phyloP scores from a whole-genome alignment of 2,888 invertebrate genomes.

The Geophilus truncorum region DNA sequence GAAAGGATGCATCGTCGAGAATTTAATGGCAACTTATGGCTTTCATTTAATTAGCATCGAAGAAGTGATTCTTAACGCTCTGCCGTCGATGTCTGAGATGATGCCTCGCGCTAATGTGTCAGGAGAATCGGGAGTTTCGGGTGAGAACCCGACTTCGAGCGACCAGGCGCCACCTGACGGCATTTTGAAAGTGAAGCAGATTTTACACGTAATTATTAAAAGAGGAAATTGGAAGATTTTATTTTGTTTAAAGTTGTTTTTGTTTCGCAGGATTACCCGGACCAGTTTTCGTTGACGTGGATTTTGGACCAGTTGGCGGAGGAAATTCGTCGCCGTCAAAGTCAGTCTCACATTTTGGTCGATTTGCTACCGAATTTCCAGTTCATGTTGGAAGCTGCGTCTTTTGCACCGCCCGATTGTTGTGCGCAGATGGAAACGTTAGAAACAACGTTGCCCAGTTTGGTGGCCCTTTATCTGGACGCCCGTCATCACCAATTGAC shows the following conservation, averaged over 20 bases:
- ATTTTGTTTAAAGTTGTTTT: no score
- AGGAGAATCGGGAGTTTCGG: neutral
- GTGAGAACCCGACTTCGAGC: neutral
- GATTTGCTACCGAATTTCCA: conserved; percentile 25
- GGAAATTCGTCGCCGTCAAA: neutral
- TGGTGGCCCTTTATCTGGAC: neutral
- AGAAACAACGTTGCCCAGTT: neutral
- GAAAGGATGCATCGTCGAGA: neutral
- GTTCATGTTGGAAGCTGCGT: neutral
- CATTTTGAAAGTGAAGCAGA: neutral
- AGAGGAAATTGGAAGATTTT: neutral
- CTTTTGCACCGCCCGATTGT: neutral
- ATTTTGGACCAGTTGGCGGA: conserved; percentile 14
- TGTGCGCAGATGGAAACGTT: neutral
- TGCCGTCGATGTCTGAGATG: neutral
- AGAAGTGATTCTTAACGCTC: neutral
- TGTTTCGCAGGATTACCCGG: conserved; percentile 29
- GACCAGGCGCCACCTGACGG: neutral
- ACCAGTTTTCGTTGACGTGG: neutral
- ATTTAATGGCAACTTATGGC: neutral
- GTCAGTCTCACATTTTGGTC: neutral
- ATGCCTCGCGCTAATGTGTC: neutral
- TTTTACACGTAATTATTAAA: neutral
- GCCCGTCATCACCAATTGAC: neutral
- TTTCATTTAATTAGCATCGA: neutral